These are phyloP conservation scores for Amphipyra tragopoginis DNA, from an alignment of 2,888 invertebrate genomes.

Conservation along the genomic window DNA sequence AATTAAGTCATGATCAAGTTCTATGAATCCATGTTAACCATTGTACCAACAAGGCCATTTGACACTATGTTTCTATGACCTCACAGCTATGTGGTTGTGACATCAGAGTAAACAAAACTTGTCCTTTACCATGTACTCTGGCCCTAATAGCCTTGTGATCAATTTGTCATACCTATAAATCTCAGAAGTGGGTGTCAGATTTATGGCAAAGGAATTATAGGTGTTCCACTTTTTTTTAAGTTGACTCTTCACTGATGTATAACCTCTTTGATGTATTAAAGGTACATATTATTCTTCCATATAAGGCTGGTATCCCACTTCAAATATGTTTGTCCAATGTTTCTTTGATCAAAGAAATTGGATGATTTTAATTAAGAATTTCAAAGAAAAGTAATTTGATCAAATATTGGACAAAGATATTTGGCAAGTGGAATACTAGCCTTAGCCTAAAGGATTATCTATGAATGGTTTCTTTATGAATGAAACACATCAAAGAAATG, in stretches of 20 bases:
- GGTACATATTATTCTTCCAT: neutral
- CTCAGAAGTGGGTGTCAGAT: conserved; percentile 33
- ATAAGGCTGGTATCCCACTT: too few relatives aligned
- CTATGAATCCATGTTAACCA: conserved; percentile 26
- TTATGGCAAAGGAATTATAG: conserved; percentile 10
- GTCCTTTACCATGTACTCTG: conserved; percentile 43
- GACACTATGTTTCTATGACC: conserved; percentile 58
- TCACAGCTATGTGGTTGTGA: conserved; percentile 60
- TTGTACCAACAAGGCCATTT: conserved; percentile 50
- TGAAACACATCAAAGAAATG: conserved; percentile 5
- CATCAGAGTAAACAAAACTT: conserved; percentile 58
- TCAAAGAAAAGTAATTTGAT: too few relatives aligned
- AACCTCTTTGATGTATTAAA: neutral
- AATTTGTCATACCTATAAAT: conserved; percentile 17
- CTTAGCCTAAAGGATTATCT: neutral
- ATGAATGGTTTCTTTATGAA: conserved; percentile 19
- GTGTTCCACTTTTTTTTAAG: conserved; percentile 16
- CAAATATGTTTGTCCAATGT: too few relatives aligned
- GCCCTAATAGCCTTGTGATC: conserved; percentile 43
- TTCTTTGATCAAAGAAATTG: too few relatives aligned
- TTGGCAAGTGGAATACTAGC: too few relatives aligned
- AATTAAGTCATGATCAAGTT: conserved; percentile 34
- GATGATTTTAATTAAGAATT: too few relatives aligned
- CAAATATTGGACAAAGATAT: too few relatives aligned
- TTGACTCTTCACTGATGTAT: conserved; percentile 6